These are phyloP conservation scores for Stigmatopora argus DNA, from an alignment of 2,113 vertebrate genomes.

Conservation along the genomic window DNA sequence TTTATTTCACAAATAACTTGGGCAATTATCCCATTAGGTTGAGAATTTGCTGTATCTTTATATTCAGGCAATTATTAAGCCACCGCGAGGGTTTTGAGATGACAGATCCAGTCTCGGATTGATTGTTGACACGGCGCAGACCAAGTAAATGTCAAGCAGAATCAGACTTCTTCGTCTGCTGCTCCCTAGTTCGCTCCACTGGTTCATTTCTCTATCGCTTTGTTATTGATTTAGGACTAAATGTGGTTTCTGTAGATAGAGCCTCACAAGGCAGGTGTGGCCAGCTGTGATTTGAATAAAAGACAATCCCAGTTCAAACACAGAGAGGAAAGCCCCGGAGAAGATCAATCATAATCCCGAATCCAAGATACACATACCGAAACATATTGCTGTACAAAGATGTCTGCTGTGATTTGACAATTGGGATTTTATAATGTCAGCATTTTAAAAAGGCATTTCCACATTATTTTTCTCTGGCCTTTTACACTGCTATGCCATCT, in stretches of 20 bases:
- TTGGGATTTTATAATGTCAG: background rate
- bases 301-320: slow-evolving; percentile 35
- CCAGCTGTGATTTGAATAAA: slow-evolving; percentile 46
- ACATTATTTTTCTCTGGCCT: no score
- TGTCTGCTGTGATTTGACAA: background rate
- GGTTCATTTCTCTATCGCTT: slow-evolving; percentile 24
- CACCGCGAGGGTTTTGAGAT: slow-evolving; percentile 3
- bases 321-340: slow-evolving; percentile 17
- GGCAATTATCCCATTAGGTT: background rate
- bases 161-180: slow-evolving; percentile 19
- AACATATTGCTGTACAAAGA: slow-evolving; percentile 11
- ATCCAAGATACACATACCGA: slow-evolving; percentile 9
- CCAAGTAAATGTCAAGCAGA: slow-evolving; percentile 41
- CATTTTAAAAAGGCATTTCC: slow-evolving; percentile 9
- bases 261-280: slow-evolving; percentile 20
- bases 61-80: background rate
- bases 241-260: slow-evolving; percentile 39
- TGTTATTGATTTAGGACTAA: slow-evolving; percentile 47
- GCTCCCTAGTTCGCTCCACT: slow-evolving; percentile 8
- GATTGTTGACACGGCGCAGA: slow-evolving; percentile 32
- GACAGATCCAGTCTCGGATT: slow-evolving; percentile 17
- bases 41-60: background rate
- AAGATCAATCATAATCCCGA: slow-evolving; percentile 25
- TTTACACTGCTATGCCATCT: no score
- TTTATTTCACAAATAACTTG: no score